phyloP scores from a whole-genome alignment of 1,140 invertebrate genomes.

The Drosophila ananassae region DNA sequence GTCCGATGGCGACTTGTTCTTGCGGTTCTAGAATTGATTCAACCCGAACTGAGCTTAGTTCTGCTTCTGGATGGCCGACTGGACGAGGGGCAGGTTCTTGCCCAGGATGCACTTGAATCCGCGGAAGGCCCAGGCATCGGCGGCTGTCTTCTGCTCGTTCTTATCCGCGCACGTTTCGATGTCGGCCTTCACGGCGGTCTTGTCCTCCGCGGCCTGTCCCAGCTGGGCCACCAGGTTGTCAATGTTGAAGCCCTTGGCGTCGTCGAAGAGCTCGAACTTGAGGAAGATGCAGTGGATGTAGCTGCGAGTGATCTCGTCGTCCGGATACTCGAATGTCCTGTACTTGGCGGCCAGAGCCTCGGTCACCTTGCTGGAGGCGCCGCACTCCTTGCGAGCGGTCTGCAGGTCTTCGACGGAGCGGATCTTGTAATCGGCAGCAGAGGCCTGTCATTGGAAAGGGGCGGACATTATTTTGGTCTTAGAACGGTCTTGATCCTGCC shows the following conservation, averaged over 20 bases:
- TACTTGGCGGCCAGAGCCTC: conserved; percentile 74
- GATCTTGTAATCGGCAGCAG: conserved; percentile 76
- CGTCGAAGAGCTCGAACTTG: conserved; percentile 80
- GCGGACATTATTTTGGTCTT: too few relatives aligned
- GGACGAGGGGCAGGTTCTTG: conserved; percentile 80
- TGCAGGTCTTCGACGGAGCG: conserved; percentile 78
- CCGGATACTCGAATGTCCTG: conserved; percentile 82
- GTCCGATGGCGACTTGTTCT: conserved; percentile 7
- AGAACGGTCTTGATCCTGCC: neutral
- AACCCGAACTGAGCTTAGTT: conserved; percentile 54
- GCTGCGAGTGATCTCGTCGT: conserved; percentile 81
- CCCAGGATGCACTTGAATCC: conserved; percentile 83
- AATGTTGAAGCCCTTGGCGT: conserved; percentile 76
- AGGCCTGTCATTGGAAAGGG: conserved; percentile 53
- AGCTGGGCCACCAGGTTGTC: conserved; percentile 79
- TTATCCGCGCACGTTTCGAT: conserved; percentile 82
- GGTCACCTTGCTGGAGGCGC: conserved; percentile 69
- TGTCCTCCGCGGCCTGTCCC: conserved; percentile 71
- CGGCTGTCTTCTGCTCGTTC: conserved; percentile 76
- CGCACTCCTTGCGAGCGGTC: conserved; percentile 75
- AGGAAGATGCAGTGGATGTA: conserved; percentile 82
- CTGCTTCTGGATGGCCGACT: conserved; percentile 78
- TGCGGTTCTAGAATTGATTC: conserved; percentile 26
- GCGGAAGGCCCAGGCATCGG: conserved; percentile 76
- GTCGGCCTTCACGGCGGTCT: conserved; percentile 64